Conservation (phyloP, 2,797 vertebrate species). For the Passerculus sandwichensis region DNA sequence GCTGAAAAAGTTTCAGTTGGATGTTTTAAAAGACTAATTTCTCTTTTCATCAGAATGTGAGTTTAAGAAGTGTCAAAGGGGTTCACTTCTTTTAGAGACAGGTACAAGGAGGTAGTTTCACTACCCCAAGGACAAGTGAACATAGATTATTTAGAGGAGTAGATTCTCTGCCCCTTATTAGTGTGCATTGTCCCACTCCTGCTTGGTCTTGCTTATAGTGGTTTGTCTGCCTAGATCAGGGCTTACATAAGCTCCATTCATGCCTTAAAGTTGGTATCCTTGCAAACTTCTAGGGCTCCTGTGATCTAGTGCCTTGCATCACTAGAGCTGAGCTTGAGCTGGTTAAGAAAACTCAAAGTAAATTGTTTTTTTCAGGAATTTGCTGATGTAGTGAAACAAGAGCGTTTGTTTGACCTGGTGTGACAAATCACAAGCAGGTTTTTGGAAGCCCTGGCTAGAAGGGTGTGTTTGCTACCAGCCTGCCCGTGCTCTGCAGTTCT, state of each 20-base stretch:
- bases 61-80: not conserved
- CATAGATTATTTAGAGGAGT: not conserved
- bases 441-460: not conserved
- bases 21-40: not conserved
- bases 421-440: not conserved
- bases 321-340: not conserved
- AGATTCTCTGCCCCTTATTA: not conserved
- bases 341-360: not conserved
- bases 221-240: not conserved
- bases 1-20: not conserved
- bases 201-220: not conserved
- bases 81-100: not conserved
- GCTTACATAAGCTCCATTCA: not conserved
- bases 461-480: not conserved
- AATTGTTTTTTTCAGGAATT: not conserved
- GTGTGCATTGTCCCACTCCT: not conserved
- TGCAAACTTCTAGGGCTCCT: not conserved
- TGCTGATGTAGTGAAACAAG: not conserved
- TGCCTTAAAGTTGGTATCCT: not conserved
- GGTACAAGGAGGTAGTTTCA: not conserved
- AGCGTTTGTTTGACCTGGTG: not conserved
- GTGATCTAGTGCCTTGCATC: not conserved
- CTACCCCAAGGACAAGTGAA: not conserved
- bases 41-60: not conserved
- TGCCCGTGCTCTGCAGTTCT: not conserved